Evolutionary conservation across 1,140 invertebrate species (phyloP), one percentile per base, ranked within the genome.

Genomic region (Sinonovacula constricta): DNA sequence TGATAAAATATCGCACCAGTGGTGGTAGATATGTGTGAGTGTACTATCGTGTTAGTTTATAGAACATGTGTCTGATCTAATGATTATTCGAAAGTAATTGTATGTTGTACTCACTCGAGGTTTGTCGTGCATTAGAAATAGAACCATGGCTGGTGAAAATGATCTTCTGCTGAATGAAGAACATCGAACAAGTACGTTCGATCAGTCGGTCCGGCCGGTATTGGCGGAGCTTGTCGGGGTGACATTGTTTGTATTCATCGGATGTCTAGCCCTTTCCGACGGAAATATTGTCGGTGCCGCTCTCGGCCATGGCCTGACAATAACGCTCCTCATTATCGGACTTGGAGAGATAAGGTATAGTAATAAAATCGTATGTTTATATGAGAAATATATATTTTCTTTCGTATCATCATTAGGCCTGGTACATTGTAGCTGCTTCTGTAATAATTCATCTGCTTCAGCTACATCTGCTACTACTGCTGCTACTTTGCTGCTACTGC

Each of bases 331-430:
- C 1, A 83, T 90, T 26, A 79, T 81, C 4, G 82, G 82, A 15
- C 67, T 89, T 30, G 88, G 89, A 5, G 59, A 82, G 31, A 85
- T 91, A 68, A 90, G 89, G 89, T 89, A 76, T 63, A n/a, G n/a
- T n/a, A n/a, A n/a, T n/a, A n/a, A n/a, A n/a, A n/a, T n/a, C n/a
- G n/a, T n/a, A n/a, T n/a, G n/a, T n/a, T n/a, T n/a, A n/a, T n/a
- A n/a, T n/a, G n/a, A n/a, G n/a, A n/a, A n/a, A n/a, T n/a, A n/a
- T n/a, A n/a, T n/a, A n/a, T n/a, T n/a, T n/a, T n/a, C n/a, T n/a
- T n/a, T n/a, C n/a, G n/a, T n/a, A n/a, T n/a, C n/a, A n/a, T n/a
- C n/a, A n/a, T n/a, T n/a, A n/a, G n/a, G n/a, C n/a, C n/a, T n/a
- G n/a, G n/a, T n/a, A n/a, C n/a, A n/a, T n/a, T n/a, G n/a, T n/a